phyloP scores from a whole-genome alignment of 2,113 vertebrate genomes.

The Rhombomys opimus region DNA sequence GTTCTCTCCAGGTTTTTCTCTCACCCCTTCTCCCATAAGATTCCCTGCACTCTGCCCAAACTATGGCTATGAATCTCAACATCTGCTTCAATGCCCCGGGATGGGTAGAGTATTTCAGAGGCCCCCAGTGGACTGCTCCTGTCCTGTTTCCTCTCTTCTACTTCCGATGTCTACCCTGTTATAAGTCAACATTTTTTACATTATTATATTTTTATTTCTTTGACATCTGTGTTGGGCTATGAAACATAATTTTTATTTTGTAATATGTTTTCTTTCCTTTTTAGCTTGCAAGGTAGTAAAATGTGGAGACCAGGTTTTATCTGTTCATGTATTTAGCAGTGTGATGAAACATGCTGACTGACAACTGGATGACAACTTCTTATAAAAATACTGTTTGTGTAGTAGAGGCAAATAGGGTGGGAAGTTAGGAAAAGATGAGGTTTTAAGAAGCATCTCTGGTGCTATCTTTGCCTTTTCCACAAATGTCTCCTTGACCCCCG shows the following conservation, averaged over 20 bases:
- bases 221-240: not conserved
- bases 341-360: not conserved
- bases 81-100: too few species aligned
- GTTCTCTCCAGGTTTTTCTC: too few species aligned
- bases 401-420: not conserved
- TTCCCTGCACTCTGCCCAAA: too few species aligned
- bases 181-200: not conserved
- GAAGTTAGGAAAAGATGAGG: not conserved
- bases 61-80: too few species aligned
- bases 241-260: not conserved
- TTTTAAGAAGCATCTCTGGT: not conserved
- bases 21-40: too few species aligned
- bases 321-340: not conserved
- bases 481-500: not conserved
- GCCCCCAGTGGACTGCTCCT: too few species aligned
- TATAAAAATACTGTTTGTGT: not conserved
- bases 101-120: too few species aligned
- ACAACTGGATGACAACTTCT: not conserved
- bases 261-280: not conserved
- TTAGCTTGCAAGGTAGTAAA: constrained; percentile 1
- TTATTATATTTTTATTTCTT: constrained; percentile 9
- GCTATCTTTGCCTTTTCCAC: constrained; percentile 18
- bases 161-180: too few species aligned
- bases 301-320: constrained; percentile 7
- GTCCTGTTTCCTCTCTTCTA: too few species aligned